Conservation (phyloP, 1,140 invertebrate species). For the Neuroterus valhalla region DNA sequence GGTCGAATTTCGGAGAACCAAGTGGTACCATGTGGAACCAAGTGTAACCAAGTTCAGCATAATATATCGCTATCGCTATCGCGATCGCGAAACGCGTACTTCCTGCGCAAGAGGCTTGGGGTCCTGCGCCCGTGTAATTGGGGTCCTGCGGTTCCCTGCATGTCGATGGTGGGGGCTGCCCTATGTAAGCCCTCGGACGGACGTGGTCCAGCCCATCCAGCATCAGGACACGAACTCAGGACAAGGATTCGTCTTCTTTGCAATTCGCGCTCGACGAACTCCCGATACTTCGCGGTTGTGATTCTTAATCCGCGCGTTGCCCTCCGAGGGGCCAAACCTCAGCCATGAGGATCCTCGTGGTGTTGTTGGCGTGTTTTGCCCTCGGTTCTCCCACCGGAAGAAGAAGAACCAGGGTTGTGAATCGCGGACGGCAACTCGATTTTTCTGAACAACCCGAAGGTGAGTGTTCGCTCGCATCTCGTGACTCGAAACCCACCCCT, state of each 20-base stretch:
- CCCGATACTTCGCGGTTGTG: conserved; percentile 38
- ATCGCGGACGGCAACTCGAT: conserved; percentile 55
- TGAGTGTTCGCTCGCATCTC: conserved; percentile 45
- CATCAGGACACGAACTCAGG: conserved; percentile 66
- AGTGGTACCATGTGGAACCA: conserved; percentile 39
- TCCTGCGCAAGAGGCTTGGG: conserved; percentile 66
- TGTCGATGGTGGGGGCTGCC: conserved; percentile 70
- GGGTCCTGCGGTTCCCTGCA: conserved; percentile 68
- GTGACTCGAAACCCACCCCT: neutral
- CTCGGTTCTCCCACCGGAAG: conserved; percentile 2
- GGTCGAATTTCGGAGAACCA: conserved; percentile 5
- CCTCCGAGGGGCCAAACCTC: conserved; percentile 37
- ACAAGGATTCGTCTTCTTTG: conserved; percentile 63
- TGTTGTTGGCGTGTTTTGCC: conserved; percentile 48
- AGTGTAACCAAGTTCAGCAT: conserved; percentile 50
- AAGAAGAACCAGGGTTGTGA: conserved; percentile 33
- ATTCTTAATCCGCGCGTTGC: conserved; percentile 32
- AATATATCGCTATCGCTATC: conserved; percentile 40
- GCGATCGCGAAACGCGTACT: conserved; percentile 52
- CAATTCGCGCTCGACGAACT: conserved; percentile 50
- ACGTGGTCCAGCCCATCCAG: conserved; percentile 73
- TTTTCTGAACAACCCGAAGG: conserved; percentile 58
- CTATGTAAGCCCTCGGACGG: conserved; percentile 75
- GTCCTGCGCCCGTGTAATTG: conserved; percentile 72
- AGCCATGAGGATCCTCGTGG: conserved; percentile 45